A percentile compares a stretch with the other conserved stretches of the same genome.
These are phyloP conservation scores for Drosophila murphyi DNA, from an alignment of 1,140 invertebrate species.

Conservation along the genomic window DNA sequence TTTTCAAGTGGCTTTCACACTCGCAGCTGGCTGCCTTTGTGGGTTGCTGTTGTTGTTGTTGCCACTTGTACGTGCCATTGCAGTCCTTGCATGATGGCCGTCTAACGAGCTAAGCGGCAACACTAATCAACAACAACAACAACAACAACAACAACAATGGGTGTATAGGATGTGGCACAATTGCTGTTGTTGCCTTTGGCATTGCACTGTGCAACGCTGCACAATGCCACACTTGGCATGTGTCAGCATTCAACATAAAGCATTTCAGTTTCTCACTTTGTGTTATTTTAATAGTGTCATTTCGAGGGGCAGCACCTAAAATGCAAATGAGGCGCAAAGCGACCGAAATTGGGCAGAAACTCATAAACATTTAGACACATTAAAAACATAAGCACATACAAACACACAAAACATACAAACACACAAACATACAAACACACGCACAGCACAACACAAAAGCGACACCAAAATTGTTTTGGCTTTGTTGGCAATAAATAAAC, in stretches of 20 bases:
- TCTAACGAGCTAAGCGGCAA: conserved; percentile 64
- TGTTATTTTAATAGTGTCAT: conserved; percentile 54
- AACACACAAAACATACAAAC: conserved; percentile 34
- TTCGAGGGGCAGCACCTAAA: conserved; percentile 25
- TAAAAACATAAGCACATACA: conserved; percentile 18
- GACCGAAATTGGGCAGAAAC: conserved; percentile 27
- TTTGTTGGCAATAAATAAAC: conserved; percentile 69
- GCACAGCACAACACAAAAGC: neutral
- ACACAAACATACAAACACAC: conserved; percentile 1
- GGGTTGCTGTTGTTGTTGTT: conserved; percentile 33
- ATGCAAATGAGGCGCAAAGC: conserved; percentile 65
- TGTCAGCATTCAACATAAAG: conserved; percentile 41
- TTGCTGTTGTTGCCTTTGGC: conserved; percentile 24
- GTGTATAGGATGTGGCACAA: conserved; percentile 18
- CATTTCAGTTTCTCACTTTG: conserved; percentile 26
- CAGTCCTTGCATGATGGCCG: conserved; percentile 40
- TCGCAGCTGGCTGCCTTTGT: conserved; percentile 42
- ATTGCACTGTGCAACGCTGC: conserved; percentile 28
- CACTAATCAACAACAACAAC: conserved; percentile 16
- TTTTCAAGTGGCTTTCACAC: conserved; percentile 68
- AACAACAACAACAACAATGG: conserved; percentile 18
- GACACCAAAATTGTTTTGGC: conserved; percentile 30
- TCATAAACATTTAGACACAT: conserved; percentile 58
- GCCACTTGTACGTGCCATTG: conserved; percentile 50
- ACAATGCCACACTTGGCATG: conserved; percentile 32